Conservation (phyloP, 2,113 vertebrate species). For the Tichodroma muraria region DNA sequence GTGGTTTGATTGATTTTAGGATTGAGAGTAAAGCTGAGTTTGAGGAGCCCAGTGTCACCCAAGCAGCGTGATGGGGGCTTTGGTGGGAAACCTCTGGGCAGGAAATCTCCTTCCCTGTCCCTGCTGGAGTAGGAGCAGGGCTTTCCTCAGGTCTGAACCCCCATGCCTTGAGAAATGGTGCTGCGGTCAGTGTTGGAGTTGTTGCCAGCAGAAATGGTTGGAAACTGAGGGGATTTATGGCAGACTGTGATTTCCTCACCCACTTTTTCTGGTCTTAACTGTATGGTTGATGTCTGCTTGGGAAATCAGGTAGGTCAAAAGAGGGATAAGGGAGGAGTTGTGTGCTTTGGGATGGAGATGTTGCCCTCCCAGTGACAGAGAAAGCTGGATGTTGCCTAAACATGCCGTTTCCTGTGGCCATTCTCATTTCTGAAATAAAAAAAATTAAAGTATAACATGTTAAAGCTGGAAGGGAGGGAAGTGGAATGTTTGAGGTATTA, state of each 20-base stretch:
- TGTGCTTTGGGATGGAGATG: neutral
- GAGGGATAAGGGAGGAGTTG: neutral
- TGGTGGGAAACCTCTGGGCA: neutral
- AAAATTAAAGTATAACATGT: neutral
- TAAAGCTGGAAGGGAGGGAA: neutral
- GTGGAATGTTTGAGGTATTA: neutral
- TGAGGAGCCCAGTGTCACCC: neutral
- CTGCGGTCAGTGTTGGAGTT: rapidly evolving
- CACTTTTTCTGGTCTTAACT: neutral
- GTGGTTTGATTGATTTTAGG: rapidly evolving
- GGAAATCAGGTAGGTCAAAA: neutral
- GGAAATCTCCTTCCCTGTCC: neutral
- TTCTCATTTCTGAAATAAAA: neutral
- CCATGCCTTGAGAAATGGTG: rapidly evolving
- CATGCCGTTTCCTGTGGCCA: rapidly evolving
- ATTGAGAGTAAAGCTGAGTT: neutral
- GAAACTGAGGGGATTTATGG: neutral
- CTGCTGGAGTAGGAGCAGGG: rapidly evolving
- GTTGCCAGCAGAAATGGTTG: neutral
- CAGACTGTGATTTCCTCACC: neutral
- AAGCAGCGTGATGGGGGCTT: neutral
- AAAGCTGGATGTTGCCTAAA: neutral
- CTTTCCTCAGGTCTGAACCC: neutral
- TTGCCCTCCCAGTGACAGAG: neutral
- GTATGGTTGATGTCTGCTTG: neutral